Evolutionary conservation across 1,140 invertebrate genomes (phyloP), one percentile per base, ranked within the genome.

Genomic region (Polypedilum pembai): DNA sequence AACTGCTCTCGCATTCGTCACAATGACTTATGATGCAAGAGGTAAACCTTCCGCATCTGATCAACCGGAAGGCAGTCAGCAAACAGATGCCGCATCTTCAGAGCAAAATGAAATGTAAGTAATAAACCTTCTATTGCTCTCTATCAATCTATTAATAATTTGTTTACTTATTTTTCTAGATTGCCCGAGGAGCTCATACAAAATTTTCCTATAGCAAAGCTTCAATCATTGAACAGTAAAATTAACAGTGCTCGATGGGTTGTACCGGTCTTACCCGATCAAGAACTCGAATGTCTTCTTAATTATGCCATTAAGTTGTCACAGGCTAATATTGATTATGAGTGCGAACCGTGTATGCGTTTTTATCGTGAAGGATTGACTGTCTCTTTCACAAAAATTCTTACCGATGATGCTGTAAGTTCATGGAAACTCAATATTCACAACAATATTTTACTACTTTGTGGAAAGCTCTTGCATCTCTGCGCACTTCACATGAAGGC

Each of bases 401-500:
- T 98, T 78, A 98, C 96, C n/a, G 96, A 98, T 85, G 96, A 98
- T 82, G 96, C 96, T 73, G 96, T 99, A 41, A 95, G 92, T 79
- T 96, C 94, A 79, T 98, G 96, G 96, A 98, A 98, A 84, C 88
- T 90, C 80, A 97, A 98, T 83, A 98, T 98, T 79, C 96, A 98
- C 83, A 91, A 91, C 82, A 97, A 93, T 84, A 98, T 98, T 78
- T 88, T 95, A 79, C 90, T 93, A 77, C 98, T 98, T 80, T 97
- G 94, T 82, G 90, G 94, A 81, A 91, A 92, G 81, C 85, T 98
- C 74, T 89, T 98, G 74, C 94, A 97, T 84, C 84, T 99, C 76
- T 95, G 94, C 86, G 94, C 95, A 75, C 83, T 91, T 20, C 95
- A 96, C 83, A 86, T 98, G 81, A 88, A 90, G 75, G 90, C 97